A percentile compares a stretch with the other conserved stretches of the same genome.
Evolutionary conservation across 1,140 invertebrate genomes (phyloP).

Genomic region (Drosophila sp.): DNA sequence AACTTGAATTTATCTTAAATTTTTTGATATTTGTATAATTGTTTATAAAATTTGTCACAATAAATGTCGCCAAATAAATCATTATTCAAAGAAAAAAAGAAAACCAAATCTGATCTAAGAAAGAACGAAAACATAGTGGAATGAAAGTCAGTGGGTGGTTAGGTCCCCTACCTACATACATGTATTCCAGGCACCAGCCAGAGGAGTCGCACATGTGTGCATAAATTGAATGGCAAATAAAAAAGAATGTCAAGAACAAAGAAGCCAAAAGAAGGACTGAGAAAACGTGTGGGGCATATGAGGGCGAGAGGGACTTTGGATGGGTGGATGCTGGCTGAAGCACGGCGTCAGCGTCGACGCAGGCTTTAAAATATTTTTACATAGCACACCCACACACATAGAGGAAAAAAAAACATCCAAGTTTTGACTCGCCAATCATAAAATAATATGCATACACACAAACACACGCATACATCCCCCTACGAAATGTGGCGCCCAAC

Average conservation of each 20-base stretch:
- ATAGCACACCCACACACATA: conserved; percentile 50
- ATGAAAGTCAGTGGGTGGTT: neutral
- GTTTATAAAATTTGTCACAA: conserved; percentile 27
- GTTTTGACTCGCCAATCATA: conserved; percentile 74
- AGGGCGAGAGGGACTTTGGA: neutral
- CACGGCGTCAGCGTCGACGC: conserved; percentile 63
- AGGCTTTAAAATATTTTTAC: conserved; percentile 81
- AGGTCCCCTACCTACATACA: conserved; percentile 1
- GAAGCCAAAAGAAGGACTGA: conserved; percentile 60
- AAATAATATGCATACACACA: conserved; percentile 78
- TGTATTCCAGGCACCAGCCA: neutral
- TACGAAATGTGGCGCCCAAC: conserved; percentile 37
- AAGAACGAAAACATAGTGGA: conserved; percentile 10
- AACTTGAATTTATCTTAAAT: neutral
- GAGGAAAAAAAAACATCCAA: conserved; percentile 23
- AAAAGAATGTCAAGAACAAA: conserved; percentile 64
- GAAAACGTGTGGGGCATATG: conserved; percentile 17
- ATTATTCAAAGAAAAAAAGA: conserved; percentile 46
- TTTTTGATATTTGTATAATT: conserved; percentile 10
- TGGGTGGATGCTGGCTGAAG: conserved; percentile 45
- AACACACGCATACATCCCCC: conserved; percentile 41
- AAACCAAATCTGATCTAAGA: conserved; percentile 21
- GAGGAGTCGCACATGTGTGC: conserved; percentile 61
- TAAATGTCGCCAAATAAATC: conserved; percentile 55
- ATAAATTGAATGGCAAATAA: conserved; percentile 80